Evolutionary conservation across 2,797 vertebrate species (phyloP).

Genomic region (Distichodus sexfasciatus): DNA sequence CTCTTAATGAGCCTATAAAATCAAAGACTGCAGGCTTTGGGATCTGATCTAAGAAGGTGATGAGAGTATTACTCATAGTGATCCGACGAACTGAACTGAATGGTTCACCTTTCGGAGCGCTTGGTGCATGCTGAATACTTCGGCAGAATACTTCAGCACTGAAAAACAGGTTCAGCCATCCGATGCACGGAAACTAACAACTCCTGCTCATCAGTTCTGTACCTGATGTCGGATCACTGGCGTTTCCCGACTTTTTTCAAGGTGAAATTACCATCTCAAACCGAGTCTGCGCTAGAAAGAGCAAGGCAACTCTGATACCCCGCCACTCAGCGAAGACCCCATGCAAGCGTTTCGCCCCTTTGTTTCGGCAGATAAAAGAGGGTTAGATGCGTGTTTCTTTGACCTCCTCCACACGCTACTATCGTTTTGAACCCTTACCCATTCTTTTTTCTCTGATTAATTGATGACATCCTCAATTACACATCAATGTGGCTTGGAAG

Average conservation of each 20-base stretch:
- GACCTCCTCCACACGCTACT: not conserved
- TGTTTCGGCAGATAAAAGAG: conserved; percentile 38
- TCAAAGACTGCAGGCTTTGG: conserved; percentile 26
- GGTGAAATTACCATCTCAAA: conserved; percentile 41
- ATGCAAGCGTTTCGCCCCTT: conserved; percentile 30
- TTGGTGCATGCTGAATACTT: not conserved
- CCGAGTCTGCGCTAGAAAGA: conserved; percentile 4
- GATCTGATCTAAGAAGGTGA: conserved; percentile 26
- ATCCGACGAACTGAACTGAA: conserved; percentile 5
- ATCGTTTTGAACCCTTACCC: conserved; percentile 8
- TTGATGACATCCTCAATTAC: conserved; percentile 56
- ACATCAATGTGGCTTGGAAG: conserved; percentile 41
- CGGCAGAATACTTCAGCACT: conserved; percentile 1
- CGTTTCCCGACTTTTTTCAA: conserved; percentile 18
- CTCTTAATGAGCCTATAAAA: conserved; percentile 19
- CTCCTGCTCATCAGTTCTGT: conserved; percentile 14
- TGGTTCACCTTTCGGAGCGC: conserved; percentile 5
- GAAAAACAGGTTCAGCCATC: not conserved
- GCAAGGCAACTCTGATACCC: conserved; percentile 28
- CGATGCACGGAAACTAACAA: conserved; percentile 7
- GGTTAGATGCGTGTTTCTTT: not conserved
- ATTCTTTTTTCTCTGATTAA: conserved; percentile 46
- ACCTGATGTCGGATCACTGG: not conserved
- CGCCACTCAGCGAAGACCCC: not conserved
- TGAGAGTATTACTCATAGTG: conserved; percentile 20